Conservation (phyloP, 2,888 invertebrate species). For the Tryphoninae sp. region DNA sequence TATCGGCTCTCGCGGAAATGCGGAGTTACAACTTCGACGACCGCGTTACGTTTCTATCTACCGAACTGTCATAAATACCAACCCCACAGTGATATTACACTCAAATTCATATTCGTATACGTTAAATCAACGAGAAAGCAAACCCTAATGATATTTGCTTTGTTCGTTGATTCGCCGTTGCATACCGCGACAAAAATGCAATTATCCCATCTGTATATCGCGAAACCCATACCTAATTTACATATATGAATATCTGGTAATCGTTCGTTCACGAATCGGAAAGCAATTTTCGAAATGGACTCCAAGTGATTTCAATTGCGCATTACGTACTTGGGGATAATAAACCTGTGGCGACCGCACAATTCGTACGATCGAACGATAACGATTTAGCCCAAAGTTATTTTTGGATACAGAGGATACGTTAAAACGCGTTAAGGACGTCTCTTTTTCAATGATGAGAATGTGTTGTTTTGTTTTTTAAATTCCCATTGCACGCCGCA, state of each 20-base stretch:
- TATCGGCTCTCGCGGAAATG: background rate
- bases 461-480: no score
- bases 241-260: conserved; percentile 22
- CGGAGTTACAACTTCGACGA: background rate
- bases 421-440: background rate
- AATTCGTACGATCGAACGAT: background rate
- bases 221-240: conserved; percentile 14
- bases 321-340: conserved; percentile 5
- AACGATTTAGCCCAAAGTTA: background rate
- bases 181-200: background rate
- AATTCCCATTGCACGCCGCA: background rate
- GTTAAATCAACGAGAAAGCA: conserved; percentile 4
- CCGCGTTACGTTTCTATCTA: background rate
- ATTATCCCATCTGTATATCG: background rate
- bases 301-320: conserved; percentile 3
- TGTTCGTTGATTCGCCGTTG: background rate
- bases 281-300: conserved; percentile 38
- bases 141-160: conserved; percentile 12
- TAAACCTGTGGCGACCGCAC: conserved; percentile 1
- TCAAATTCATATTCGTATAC: no score
- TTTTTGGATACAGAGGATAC: background rate
- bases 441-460: background rate
- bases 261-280: background rate
- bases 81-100: no score
- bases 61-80: background rate